A percentile compares a stretch with the other conserved stretches of the same genome.
phyloP scores from a whole-genome alignment of 1,140 invertebrate genomes.

The Brachionus rotundiformis region DNA sequence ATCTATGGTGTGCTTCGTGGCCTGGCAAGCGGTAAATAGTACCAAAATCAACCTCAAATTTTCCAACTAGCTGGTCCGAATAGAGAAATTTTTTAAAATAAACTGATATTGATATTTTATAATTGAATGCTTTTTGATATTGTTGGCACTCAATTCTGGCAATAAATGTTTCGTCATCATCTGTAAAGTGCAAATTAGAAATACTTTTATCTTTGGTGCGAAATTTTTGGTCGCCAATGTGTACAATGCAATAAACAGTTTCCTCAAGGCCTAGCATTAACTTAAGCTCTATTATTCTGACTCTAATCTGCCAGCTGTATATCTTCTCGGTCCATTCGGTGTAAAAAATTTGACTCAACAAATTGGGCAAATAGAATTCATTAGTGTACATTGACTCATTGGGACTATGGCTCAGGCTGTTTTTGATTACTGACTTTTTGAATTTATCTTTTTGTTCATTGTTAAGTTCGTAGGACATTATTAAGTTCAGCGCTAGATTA shows the following conservation, averaged over 20 bases:
- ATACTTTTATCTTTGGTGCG: conserved; percentile 42
- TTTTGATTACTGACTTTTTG: neutral
- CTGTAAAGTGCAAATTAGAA: neutral
- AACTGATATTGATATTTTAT: conserved; percentile 26
- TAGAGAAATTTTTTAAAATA: conserved; percentile 34
- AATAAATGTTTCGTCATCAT: conserved; percentile 28
- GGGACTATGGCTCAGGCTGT: neutral
- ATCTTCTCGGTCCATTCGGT: conserved; percentile 32
- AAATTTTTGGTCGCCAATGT: conserved; percentile 47
- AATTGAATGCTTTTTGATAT: conserved; percentile 50
- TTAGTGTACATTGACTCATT: conserved; percentile 3
- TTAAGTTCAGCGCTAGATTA: conserved; percentile 23
- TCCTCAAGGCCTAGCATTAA: neutral
- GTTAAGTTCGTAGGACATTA: conserved; percentile 40
- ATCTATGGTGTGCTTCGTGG: conserved; percentile 37
- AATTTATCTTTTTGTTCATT: conserved; percentile 30
- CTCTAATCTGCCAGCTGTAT: conserved; percentile 44
- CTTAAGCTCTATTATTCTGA: conserved; percentile 13
- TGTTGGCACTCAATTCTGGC: neutral
- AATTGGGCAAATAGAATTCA: conserved; percentile 21
- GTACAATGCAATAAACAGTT: conserved; percentile 24
- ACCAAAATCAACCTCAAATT: conserved; percentile 34
- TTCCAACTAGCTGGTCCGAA: conserved; percentile 30
- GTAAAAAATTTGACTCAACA: conserved; percentile 30
- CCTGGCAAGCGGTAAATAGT: conserved; percentile 45